Percentiles rank a stretch among this genome's conserved stretches.
Conservation (phyloP, 2,797 vertebrate genomes). For the Chiloscyllium punctatum region DNA sequence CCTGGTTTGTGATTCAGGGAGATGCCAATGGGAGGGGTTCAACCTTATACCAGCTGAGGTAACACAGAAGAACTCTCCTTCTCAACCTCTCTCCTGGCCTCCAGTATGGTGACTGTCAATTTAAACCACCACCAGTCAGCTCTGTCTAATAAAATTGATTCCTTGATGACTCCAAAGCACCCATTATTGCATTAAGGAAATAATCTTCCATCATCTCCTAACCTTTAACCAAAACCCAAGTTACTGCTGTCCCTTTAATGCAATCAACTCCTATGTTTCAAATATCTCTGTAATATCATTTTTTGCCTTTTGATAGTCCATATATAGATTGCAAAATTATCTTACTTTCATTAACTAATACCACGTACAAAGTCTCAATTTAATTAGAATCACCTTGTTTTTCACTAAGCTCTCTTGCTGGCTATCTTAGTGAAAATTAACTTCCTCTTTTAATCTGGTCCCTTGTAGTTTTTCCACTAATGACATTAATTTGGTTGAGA, state of each 20-base stretch:
- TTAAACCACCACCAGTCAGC: too few species aligned
- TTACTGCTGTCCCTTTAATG: neutral
- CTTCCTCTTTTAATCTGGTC: neutral
- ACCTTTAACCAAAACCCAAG: neutral
- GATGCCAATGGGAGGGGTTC: too few species aligned
- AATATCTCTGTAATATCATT: neutral
- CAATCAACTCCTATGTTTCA: neutral
- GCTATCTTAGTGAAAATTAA: neutral
- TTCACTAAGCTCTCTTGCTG: neutral
- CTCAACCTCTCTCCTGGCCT: too few species aligned
- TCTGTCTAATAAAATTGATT: too few species aligned
- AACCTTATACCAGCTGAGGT: too few species aligned
- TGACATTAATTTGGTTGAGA: neutral
- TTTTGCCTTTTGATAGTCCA: neutral
- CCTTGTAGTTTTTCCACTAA: neutral
- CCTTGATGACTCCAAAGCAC: neutral
- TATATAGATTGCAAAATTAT: neutral
- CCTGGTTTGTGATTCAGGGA: too few species aligned
- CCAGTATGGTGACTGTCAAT: too few species aligned
- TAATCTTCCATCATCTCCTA: neutral
- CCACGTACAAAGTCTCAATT: neutral
- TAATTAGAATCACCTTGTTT: neutral
- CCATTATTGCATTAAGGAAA: too few species aligned
- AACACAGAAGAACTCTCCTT: too few species aligned
- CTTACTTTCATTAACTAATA: neutral